Conservation (phyloP, 2,888 invertebrate species). For the Notocelia uddmanniana region DNA sequence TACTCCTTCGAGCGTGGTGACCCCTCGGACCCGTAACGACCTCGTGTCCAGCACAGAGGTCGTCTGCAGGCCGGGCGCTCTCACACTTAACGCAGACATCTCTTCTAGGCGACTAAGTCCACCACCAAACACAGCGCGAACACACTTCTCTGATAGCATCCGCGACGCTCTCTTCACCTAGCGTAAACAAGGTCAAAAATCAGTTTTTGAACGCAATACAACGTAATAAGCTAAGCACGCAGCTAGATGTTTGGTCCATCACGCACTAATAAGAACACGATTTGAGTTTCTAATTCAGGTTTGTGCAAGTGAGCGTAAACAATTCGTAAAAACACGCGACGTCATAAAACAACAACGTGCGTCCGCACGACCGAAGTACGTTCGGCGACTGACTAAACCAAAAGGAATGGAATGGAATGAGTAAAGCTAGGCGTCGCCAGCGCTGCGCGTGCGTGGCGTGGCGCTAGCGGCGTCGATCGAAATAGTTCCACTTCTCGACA, state of each 20-base stretch:
- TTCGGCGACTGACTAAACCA: constrained; percentile 61
- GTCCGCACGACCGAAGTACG: constrained; percentile 61
- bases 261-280: constrained; percentile 73
- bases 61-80: constrained; percentile 78
- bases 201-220: constrained; percentile 55
- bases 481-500: constrained; percentile 62
- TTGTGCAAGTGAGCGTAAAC: constrained; percentile 75
- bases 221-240: constrained; percentile 57
- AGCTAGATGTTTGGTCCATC: constrained; percentile 71
- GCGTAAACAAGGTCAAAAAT: constrained; percentile 72
- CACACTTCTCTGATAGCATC: constrained; percentile 81
- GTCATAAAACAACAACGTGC: constrained; percentile 61
- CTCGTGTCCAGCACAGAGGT: constrained; percentile 74
- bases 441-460: constrained; percentile 56
- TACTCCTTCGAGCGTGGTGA: constrained; percentile 84
- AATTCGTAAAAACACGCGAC: constrained; percentile 72
- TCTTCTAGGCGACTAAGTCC: constrained; percentile 68
- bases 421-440: constrained; percentile 52
- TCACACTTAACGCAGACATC: constrained; percentile 87
- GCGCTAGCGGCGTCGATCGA: constrained; percentile 56
- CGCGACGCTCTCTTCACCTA: constrained; percentile 74
- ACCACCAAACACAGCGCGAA: constrained; percentile 62
- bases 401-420: constrained; percentile 4
- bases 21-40: constrained; percentile 75
- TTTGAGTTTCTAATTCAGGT: constrained; percentile 57